Evolutionary conservation across 92 coral and sea anemone species (phyloP).

Genomic region (Porites cylindrica): DNA sequence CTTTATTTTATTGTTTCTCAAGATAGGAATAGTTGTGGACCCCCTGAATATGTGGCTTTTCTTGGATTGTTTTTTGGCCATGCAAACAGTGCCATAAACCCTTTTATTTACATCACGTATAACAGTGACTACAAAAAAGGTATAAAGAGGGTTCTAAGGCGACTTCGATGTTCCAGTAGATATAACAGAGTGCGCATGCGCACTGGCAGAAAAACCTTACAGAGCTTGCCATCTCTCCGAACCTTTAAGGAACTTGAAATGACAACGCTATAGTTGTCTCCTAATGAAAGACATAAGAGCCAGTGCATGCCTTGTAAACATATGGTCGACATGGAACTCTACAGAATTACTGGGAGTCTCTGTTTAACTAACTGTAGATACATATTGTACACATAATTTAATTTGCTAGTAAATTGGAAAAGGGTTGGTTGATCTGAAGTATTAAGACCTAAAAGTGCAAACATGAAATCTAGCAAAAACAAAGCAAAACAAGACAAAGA

Average conservation of each 20-base stretch:
- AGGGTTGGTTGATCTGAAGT: too few species aligned
- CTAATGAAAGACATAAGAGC: too few species aligned
- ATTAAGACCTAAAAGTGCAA: too few species aligned
- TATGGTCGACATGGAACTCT: too few species aligned
- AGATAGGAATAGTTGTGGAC: slow-evolving; percentile 45
- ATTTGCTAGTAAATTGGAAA: too few species aligned
- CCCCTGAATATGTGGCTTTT: slow-evolving; percentile 66
- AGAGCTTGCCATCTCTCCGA: slow-evolving; percentile 20
- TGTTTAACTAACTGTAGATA: too few species aligned
- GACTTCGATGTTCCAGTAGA: slow-evolving; percentile 1
- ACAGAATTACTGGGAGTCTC: too few species aligned
- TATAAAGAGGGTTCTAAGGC: slow-evolving; percentile 21
- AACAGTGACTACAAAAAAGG: slow-evolving; percentile 73
- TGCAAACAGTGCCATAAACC: slow-evolving; percentile 81
- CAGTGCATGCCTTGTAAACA: too few species aligned
- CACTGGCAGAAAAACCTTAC: background rate
- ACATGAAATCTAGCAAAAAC: too few species aligned
- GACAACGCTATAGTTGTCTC: background rate
- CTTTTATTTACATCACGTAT: slow-evolving; percentile 80
- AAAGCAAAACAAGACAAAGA: too few species aligned
- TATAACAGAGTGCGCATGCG: slow-evolving; percentile 34
- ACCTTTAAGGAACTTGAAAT: slow-evolving; percentile 33
- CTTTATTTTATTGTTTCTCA: slow-evolving; percentile 31
- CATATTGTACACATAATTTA: too few species aligned
- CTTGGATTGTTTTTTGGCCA: slow-evolving; percentile 68